phyloP scores from a whole-genome alignment of 2,888 invertebrate species.

The Onthophagus sagittarius region DNA sequence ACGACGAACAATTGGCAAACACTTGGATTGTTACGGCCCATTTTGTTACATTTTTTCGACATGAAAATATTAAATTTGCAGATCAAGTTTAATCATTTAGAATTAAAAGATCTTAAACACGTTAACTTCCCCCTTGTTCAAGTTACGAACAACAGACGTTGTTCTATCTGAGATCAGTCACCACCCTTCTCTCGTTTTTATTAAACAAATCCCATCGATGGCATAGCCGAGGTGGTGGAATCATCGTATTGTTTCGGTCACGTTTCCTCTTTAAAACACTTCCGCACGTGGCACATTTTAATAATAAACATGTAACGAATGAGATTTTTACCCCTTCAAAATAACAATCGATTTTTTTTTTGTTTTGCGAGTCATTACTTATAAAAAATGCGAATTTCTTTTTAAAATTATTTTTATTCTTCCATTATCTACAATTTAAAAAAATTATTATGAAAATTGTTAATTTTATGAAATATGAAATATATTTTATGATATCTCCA shows the following conservation, averaged over 20 bases:
- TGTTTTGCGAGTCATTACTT: not conserved
- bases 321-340: slow-evolving; percentile 2
- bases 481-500: no score
- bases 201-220: slow-evolving; percentile 6
- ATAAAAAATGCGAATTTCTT: no score
- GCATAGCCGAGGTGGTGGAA: not conserved
- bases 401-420: no score
- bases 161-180: not conserved
- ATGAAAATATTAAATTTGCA: not conserved
- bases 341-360: not conserved
- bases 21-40: no score
- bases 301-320: slow-evolving; percentile 43
- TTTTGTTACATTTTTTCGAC: not conserved
- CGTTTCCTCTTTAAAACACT: not conserved
- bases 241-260: slow-evolving; percentile 9
- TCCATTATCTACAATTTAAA: no score
- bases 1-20: not conserved
- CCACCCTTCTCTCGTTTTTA: slow-evolving; percentile 5
- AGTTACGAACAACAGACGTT: slow-evolving; percentile 1
- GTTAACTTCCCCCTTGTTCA: slow-evolving; percentile 1
- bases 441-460: no score
- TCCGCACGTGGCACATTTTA: slow-evolving; percentile 44
- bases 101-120: not conserved
- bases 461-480: no score
- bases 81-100: not conserved